Evolutionary conservation across 2,113 vertebrate species (phyloP), one percentile per base, ranked within the genome.

Genomic region (Pterocles gutturalis): DNA sequence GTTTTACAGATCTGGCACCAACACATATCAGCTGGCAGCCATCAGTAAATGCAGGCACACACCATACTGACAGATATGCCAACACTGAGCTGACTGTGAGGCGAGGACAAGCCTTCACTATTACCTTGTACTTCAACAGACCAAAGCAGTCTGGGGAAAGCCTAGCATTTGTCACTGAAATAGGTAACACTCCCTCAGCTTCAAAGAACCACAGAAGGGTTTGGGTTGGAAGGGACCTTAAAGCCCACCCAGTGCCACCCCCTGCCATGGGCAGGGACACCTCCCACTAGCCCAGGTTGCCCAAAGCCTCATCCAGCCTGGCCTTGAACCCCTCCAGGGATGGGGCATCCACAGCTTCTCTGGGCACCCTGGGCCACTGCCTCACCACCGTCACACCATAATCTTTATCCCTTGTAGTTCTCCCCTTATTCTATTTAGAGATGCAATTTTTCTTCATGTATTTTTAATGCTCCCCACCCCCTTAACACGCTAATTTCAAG

Each of bases 11-110:
- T 6, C 87, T 97, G 89, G 96, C 83, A 62, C 96, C 97, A 6
- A 97, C 95, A 11, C 96, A 97, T 4, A 97, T 98, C 73, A 97
- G 91, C 96, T 98, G 98, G 98, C 98, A 98, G 84, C 90, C 60
- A 2, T 71, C 83, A 5, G 75, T 55, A 49, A 99, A 99, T 0
- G 91, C 97, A 5, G 5, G 75, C 4, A 87, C 93, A 6, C 98
- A 99, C 89, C 97, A 93, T 49, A 98, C 98, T 2, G 85, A 97
- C 90, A 96, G 89, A 71, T 98, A 97, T 67, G 92, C 96, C 43
- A 64, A 83, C 92, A 64, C 70, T 0, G 96, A 98, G 83, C 53
- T 98, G 90, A 96, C 94, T 6, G 88, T 98, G 57, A 97, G 98
- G 83, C 91, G 98, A 29, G 98, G 98, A 61, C 98, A 98, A 66